Base-by-base conservation (phyloP, 2,113 vertebrate species). In the Hyperoodon ampullatus region DNA sequence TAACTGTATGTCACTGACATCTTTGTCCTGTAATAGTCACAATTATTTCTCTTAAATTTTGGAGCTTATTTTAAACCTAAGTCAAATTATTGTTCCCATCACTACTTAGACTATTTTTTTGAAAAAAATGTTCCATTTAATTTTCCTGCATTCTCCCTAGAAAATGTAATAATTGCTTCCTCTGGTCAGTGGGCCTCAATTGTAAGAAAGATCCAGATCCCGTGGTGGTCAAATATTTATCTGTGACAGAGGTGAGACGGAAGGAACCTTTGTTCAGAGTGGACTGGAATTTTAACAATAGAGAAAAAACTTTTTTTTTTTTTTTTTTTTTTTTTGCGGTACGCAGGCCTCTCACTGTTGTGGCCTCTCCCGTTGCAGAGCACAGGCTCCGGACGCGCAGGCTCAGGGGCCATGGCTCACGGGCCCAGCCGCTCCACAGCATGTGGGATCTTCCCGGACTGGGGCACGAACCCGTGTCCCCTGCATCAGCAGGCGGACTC, bases 291-390 rank as follows among this genome's bases (percentile, higher is more conserved):
- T 47, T 47, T 77, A 47, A 50, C 42, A 23, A 1, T 53, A 26
- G 13, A 55, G 11, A 53, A 74, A 9, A 44, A 21, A 14, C 0
- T 30, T 30, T 47, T 24, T 39, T 39, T 0, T 16, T 6, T 6
- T 6, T 53, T 39, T 1, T 50, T 50, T 53, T 53, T 39, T 0
- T 16, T 6, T 6, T 6, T 53, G 3, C 39, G 3, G 39, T 39
- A 39, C 39, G 39, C 39, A 3, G 39, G 39, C 39, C 39, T 39
- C 39, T 39, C 39, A 39, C 39, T 39, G 39, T 39, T 39, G 39
- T 39, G 39, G 39, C 39, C 39, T 39, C 39, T 39, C 39, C 39
- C 39, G 39, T 39, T 39, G 3, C 39, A 3, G 39, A 39, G 39
- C 39, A 39, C 39, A 39, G 39, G 39, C 39, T 39, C 39, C 39